Percentiles rank a stretch among this genome's conserved stretches.
phyloP scores from a whole-genome alignment of 2,113 vertebrate species.

The Varanus salvator region DNA sequence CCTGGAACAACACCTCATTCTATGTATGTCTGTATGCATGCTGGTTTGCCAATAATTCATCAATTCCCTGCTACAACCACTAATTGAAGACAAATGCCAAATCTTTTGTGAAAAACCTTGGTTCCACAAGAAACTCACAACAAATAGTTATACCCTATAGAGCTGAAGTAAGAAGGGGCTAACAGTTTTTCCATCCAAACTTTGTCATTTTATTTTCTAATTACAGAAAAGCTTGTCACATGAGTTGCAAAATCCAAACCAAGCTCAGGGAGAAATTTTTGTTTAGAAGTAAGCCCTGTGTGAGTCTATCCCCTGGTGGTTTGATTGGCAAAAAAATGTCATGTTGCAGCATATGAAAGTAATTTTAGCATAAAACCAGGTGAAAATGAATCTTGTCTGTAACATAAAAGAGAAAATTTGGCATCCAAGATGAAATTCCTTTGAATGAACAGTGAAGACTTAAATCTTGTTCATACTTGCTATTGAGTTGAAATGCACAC shows the following conservation, averaged over 20 bases:
- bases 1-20: not conserved
- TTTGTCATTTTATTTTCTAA: not conserved
- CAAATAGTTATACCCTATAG: not conserved
- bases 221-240: not conserved
- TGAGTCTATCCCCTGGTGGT: not conserved
- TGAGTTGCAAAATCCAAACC: not conserved
- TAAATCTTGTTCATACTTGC: not conserved
- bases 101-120: not conserved
- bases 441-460: constrained; percentile 5
- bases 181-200: too few relatives aligned
- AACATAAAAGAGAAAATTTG: not conserved
- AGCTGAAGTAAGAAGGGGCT: not conserved
- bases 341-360: not conserved
- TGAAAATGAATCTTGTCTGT: not conserved
- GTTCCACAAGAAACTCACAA: not conserved
- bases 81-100: not conserved
- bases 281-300: not conserved
- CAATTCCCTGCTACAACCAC: not conserved
- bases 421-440: not conserved
- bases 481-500: not conserved
- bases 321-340: not conserved
- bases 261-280: not conserved
- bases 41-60: not conserved
- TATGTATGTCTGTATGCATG: not conserved
- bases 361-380: not conserved